Conservation (phyloP, 2,113 vertebrate genomes). For the Lycocorax pyrrhopterus region DNA sequence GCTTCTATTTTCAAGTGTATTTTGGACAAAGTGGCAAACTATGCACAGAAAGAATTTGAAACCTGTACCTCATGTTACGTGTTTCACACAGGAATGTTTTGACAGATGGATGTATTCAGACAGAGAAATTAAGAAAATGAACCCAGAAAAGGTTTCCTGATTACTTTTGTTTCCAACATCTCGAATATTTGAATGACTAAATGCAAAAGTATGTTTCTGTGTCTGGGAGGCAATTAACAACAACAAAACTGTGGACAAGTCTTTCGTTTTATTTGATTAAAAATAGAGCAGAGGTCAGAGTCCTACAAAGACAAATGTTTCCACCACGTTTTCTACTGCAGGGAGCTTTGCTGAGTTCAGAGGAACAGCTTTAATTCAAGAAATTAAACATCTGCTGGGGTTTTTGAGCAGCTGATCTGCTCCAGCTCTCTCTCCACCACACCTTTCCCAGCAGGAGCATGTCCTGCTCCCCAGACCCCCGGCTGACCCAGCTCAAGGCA, state of each 20-base stretch:
- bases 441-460: neutral
- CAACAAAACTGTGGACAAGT: neutral
- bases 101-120: slow-evolving; percentile 42
- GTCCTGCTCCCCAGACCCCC: neutral
- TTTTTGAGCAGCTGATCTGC: neutral
- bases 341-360: neutral
- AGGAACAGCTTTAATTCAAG: neutral
- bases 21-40: neutral
- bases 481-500: neutral
- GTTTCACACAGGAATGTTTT: slow-evolving; percentile 19
- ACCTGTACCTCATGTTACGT: neutral
- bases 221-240: slow-evolving; percentile 37
- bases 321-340: neutral
- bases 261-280: neutral
- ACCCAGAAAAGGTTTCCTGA: neutral
- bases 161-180: slow-evolving; percentile 33
- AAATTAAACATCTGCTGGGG: neutral
- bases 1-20: neutral
- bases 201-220: slow-evolving; percentile 21
- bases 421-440: neutral
- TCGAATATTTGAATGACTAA: slow-evolving; percentile 18
- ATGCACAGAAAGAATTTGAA: neutral
- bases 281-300: neutral
- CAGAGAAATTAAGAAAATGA: slow-evolving; percentile 22
- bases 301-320: neutral